Conservation (phyloP, 2,113 vertebrate species). For the Hippocampus mohnikei region DNA sequence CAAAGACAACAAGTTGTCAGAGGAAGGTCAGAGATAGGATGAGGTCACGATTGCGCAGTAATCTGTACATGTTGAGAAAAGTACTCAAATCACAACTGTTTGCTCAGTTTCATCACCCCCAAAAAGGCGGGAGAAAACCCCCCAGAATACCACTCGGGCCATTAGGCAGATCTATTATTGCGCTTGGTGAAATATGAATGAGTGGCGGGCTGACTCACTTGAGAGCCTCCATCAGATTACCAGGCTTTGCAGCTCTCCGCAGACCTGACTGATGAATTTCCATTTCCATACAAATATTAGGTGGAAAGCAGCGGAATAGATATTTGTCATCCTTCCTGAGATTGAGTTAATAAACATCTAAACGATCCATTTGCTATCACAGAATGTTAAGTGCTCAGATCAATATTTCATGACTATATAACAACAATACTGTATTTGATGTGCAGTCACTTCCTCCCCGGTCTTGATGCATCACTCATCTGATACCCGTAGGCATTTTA, state of each 20-base stretch:
- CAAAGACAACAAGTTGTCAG: conserved; percentile 94
- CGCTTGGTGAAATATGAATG: conserved; percentile 60
- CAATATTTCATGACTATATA: conserved; percentile 16
- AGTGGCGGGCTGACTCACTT: conserved; percentile 22
- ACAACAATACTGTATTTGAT: conserved; percentile 2
- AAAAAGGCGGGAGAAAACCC: conserved; percentile 18
- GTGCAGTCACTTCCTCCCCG: not conserved
- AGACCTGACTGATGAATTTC: conserved; percentile 39
- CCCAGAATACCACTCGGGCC: conserved; percentile 38
- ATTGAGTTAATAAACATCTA: conserved; percentile 16
- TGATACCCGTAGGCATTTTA: not conserved
- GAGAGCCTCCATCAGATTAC: conserved; percentile 31
- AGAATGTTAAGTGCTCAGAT: conserved; percentile 21
- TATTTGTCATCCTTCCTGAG: conserved; percentile 16
- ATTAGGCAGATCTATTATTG: conserved; percentile 39
- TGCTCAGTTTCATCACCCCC: conserved; percentile 27
- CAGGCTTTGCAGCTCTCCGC: conserved; percentile 21
- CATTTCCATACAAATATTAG: conserved; percentile 45
- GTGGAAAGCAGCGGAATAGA: conserved; percentile 23
- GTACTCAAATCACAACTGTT: not conserved
- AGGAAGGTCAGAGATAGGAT: conserved; percentile 71
- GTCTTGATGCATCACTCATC: conserved; percentile 1
- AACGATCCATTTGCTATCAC: conserved; percentile 15
- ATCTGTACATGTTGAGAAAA: not conserved
- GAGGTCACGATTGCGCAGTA: not conserved